phyloP scores from a whole-genome alignment of 2,888 invertebrate genomes.

The Tachina lurida region DNA sequence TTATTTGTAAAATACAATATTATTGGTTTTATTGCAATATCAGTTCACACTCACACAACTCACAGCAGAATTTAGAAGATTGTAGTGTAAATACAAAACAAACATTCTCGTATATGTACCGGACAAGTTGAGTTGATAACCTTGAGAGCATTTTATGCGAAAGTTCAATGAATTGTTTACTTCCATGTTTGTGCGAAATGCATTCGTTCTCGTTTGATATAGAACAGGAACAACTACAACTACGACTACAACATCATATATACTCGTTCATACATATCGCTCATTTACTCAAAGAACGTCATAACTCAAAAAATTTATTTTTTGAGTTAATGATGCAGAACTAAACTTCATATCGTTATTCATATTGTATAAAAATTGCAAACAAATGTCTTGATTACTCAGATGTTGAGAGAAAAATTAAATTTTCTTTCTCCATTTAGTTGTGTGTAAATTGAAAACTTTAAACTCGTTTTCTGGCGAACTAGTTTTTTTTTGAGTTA shows the following conservation, averaged over 20 bases:
- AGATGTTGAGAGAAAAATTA: too few relatives aligned
- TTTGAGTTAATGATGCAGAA: too few relatives aligned
- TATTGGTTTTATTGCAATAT: constrained; percentile 16
- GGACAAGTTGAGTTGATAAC: constrained; percentile 79
- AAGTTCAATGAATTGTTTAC: constrained; percentile 82
- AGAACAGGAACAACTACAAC: constrained; percentile 24
- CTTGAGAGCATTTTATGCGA: constrained; percentile 82
- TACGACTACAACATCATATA: constrained; percentile 21
- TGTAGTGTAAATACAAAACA: background rate
- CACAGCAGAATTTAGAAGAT: background rate
- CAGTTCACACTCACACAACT: constrained; percentile 20
- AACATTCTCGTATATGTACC: constrained; percentile 32
- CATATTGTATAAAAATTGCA: too few relatives aligned
- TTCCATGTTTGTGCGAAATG: constrained; percentile 77
- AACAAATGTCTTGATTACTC: too few relatives aligned
- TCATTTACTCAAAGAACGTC: too few relatives aligned
- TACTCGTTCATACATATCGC: background rate
- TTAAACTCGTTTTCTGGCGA: too few relatives aligned
- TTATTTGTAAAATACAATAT: constrained; percentile 9
- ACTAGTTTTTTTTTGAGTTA: too few relatives aligned
- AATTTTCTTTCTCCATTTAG: too few relatives aligned
- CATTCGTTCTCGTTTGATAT: constrained; percentile 58
- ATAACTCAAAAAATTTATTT: too few relatives aligned
- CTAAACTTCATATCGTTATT: too few relatives aligned
- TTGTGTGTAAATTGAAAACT: too few relatives aligned